Evolutionary conservation across 2,888 invertebrate species (phyloP), one percentile per base, ranked within the genome.

Genomic region (Glyphotaelius pellucidus): DNA sequence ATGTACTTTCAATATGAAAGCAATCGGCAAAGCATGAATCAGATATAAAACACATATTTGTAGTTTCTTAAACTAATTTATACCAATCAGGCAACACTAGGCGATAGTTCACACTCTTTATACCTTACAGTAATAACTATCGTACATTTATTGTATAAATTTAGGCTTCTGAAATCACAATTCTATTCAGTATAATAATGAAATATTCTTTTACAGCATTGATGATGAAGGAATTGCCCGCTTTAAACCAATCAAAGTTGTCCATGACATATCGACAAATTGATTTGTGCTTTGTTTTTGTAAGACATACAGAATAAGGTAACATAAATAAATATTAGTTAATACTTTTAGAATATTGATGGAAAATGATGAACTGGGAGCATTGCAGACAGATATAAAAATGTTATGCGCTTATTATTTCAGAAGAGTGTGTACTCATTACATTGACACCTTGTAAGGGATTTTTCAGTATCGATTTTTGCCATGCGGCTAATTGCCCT

Each of bases 101-200:
- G 35, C 14, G 86, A 30, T 42, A 86, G 30, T 42, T 86, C 42
- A 85, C 85, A 85, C 35, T 85, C 15, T 67, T 42, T 38, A 38
- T 42, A 86, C 86, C 86, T 86, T 30, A 42, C 25, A 30, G 86
- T 86, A 67, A 67, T n/a, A 42, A 42, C 38, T 42, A 86, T 42
- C 4, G 42, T 47, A 85, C 86, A 86, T 42, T 25, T n/a, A 86
- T 47, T 86, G 86, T 86, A 86, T 47, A 86, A 86, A 86, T 86
- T 86, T 86, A 86, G 86, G 86, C 86, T 86, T 86, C 25, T 86
- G 86, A 86, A 86, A 86, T 86, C 86, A 86, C 86, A 86, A n/a
- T 38, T 42, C 42, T 86, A 86, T 42, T 83, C n/a, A 19, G 25
- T 67, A n/a, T 67, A 25, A 67, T 67, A 67, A 67, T 67, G 25